These are phyloP conservation scores for Alviniconcha marisindica DNA, from an alignment of 1,140 invertebrate genomes.

Conservation along the genomic window DNA sequence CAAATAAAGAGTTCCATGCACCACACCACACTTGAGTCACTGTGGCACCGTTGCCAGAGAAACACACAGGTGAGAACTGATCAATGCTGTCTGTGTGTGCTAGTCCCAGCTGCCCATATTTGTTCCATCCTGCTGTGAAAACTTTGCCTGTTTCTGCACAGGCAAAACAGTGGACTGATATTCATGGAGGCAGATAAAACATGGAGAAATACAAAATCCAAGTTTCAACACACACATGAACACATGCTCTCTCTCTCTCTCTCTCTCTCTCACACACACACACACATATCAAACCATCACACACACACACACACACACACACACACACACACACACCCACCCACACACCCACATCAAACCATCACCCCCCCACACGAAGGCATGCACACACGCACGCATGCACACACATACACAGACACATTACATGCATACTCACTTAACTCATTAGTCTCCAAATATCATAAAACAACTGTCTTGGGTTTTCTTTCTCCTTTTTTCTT, in stretches of 20 bases:
- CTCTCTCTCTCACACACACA: background rate
- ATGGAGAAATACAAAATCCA: background rate
- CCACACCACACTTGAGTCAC: background rate
- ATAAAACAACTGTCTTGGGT: too few relatives aligned
- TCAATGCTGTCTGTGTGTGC: conserved; percentile 54
- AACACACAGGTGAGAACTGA: conserved; percentile 31
- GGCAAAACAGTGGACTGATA: background rate
- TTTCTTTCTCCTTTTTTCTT: too few relatives aligned
- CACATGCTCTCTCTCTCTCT: background rate
- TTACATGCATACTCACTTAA: background rate
- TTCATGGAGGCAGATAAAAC: background rate
- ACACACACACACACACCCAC: background rate
- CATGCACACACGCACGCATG: conserved; percentile 3
- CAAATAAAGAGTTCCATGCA: conserved; percentile 12
- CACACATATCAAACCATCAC: background rate
- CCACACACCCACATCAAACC: background rate
- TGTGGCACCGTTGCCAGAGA: background rate
- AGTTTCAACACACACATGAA: background rate
- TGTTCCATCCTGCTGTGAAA: conserved; percentile 66
- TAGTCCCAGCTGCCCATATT: conserved; percentile 67
- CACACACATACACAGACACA: background rate
- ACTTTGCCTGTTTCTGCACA: conserved; percentile 52
- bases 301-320: conserved; percentile 6
- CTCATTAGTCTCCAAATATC: too few relatives aligned
- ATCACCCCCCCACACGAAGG: background rate